A percentile compares a stretch with the other conserved stretches of the same genome.
These are phyloP conservation scores for Caenorhabditis plicata DNA, from an alignment of 2,888 invertebrate species.

Conservation along the genomic window DNA sequence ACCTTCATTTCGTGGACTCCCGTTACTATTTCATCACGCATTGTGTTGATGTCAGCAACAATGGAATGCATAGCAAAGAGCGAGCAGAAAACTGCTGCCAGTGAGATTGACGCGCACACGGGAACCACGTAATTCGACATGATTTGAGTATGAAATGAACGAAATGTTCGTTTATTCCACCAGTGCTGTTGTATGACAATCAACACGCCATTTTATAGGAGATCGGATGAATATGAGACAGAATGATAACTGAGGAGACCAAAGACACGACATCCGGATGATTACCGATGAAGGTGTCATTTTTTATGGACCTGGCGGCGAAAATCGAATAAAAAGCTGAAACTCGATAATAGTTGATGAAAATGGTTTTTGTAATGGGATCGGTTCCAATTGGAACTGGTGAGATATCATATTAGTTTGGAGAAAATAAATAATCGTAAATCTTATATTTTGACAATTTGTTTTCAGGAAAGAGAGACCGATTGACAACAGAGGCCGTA, in stretches of 20 bases:
- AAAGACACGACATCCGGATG: conserved; percentile 6
- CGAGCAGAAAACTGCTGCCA: conserved; percentile 36
- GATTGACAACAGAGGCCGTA: no score
- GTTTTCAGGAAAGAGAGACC: no score
- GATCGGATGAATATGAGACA: conserved; percentile 8
- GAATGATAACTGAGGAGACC: conserved; percentile 5
- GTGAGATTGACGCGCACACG: conserved; percentile 38
- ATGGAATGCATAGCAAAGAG: conserved; percentile 41
- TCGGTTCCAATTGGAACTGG: no score
- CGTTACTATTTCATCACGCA: conserved; percentile 39
- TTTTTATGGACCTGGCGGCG: conserved; percentile 19
- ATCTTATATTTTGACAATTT: no score
- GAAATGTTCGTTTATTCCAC: no score
- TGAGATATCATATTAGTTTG: no score
- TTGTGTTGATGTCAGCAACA: conserved; percentile 42
- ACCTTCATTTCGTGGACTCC: conserved; percentile 46
- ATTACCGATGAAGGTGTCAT: conserved; percentile 26
- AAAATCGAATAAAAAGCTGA: conserved; percentile 33
- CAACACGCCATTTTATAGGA: conserved; percentile 6
- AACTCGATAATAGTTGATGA: no score
- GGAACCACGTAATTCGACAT: conserved; percentile 43
- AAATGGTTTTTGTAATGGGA: no score
- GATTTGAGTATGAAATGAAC: no score
- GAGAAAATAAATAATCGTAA: no score
- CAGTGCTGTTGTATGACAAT: no score